Conservation (phyloP, 2,888 invertebrate genomes). For the Mesorhabditis belari region DNA sequence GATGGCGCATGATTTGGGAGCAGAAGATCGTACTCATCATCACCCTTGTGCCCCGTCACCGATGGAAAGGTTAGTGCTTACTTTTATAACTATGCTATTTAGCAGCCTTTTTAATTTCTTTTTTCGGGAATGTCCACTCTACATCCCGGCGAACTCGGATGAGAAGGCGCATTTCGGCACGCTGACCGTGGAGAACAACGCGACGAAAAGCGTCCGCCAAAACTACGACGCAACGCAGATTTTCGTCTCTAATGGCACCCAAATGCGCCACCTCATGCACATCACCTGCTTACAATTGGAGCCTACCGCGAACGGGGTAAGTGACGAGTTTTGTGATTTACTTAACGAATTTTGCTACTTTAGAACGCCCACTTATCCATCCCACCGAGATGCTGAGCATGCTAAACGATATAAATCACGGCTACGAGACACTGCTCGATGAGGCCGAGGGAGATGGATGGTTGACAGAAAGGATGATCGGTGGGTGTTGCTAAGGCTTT, state of each 20-base stretch:
- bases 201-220: slow-evolving; percentile 15
- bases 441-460: slow-evolving; percentile 19
- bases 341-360: neutral
- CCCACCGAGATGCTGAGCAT: slow-evolving; percentile 30
- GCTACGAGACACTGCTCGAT: slow-evolving; percentile 17
- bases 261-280: neutral
- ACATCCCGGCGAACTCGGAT: slow-evolving; percentile 15
- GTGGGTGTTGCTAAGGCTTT: too few species aligned
- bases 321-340: neutral
- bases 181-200: slow-evolving; percentile 9
- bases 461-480: slow-evolving; percentile 9
- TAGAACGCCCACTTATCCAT: slow-evolving; percentile 19
- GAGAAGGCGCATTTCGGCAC: slow-evolving; percentile 8
- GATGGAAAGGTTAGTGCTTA: too few species aligned
- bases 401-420: slow-evolving; percentile 33
- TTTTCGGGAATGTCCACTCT: slow-evolving; percentile 6
- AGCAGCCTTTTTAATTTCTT: too few species aligned
- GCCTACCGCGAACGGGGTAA: slow-evolving; percentile 1
- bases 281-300: neutral
- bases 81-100: too few species aligned
- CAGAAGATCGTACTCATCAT: neutral
- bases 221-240: too few species aligned
- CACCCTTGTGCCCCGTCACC: neutral
- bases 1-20: neutral
- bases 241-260: neutral